Evolutionary conservation across 2,888 invertebrate species (phyloP).

Genomic region (Galeruca laticollis): DNA sequence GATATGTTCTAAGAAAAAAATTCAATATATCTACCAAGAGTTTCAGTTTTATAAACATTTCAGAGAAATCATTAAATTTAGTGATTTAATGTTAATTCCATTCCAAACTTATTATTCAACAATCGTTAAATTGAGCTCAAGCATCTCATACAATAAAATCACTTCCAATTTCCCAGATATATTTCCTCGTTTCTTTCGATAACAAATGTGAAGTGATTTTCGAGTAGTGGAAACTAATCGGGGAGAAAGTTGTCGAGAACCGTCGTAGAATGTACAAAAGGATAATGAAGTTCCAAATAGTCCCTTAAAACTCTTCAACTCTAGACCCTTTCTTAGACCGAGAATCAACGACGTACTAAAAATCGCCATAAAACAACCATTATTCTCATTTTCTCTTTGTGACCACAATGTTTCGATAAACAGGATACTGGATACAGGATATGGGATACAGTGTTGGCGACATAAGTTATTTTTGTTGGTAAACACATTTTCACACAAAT

Average conservation of each 20-base stretch:
- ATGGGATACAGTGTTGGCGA: background rate
- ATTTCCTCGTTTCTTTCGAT: background rate
- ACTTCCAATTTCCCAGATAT: background rate
- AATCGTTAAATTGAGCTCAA: too few relatives aligned
- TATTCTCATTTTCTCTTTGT: conserved; percentile 52
- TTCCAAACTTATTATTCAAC: too few relatives aligned
- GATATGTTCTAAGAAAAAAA: too few relatives aligned
- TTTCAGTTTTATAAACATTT: too few relatives aligned
- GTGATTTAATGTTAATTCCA: too few relatives aligned
- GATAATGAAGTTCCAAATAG: conserved; percentile 53
- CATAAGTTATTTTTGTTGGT: background rate
- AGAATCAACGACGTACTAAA: conserved; percentile 58
- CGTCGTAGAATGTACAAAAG: conserved; percentile 47
- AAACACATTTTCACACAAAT: background rate
- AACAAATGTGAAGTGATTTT: conserved; percentile 24
- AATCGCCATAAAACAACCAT: conserved; percentile 59
- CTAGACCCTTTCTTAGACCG: conserved; percentile 52
- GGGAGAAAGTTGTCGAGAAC: conserved; percentile 38
- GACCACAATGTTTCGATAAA: conserved; percentile 51
- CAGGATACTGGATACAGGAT: too few relatives aligned
- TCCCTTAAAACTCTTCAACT: conserved; percentile 47
- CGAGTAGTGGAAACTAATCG: conserved; percentile 39
- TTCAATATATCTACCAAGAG: too few relatives aligned
- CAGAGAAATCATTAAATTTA: too few relatives aligned
- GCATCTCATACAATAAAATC: background rate